Base-by-base conservation (phyloP, 1,140 invertebrate species). In the Drosophila kurseongensis region DNA sequence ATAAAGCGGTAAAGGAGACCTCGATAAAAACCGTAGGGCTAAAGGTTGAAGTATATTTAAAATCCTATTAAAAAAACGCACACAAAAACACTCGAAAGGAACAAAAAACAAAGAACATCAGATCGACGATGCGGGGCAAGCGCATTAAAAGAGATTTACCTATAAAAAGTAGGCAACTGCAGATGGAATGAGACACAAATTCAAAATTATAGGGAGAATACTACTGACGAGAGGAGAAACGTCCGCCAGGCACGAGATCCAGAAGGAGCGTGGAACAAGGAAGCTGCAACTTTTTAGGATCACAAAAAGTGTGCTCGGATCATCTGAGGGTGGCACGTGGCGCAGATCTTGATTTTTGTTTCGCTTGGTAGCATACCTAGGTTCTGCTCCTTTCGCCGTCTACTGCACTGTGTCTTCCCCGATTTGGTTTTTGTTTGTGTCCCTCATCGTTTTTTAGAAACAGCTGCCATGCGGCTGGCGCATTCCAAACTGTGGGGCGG, bases 101-200 rank as follows among this genome's bases (percentile, higher is more conserved):
- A 79, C 38, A 62, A 71, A 59, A 78, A 84, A 80, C 74, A 32
- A 88, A 80, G 58, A 65, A 73, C 58, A 62, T 59, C 75, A 41
- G 78, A 88, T 79, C 80, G 72, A 63, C 54, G 67, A 51, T 36
- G 65, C 54, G 80, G 72, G 72, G 84, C 80, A 84, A 83, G 80
- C 75, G 75, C 71, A 81, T 85, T 86, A 88, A 82, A 86, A 69
- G 69, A 86, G 84, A 88, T 89, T 89, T 89, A 83, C 84, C 84
- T 84, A 89, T 88, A 78, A 89, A 88, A 38, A 52, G 67, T 73
- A 83, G 80, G 61, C 52, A 67, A 60, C 75, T 61, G 69, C 61
- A 75, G 66, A 86, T 75, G 75, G 79, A 73, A 78, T 36, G 73
- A 47, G 72, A 62, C 38, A 67, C 55, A 66, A 71, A 56, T 56